Evolutionary conservation across 2,113 vertebrate species (phyloP), one percentile per base, ranked within the genome.

Genomic region (Nasalis larvatus): DNA sequence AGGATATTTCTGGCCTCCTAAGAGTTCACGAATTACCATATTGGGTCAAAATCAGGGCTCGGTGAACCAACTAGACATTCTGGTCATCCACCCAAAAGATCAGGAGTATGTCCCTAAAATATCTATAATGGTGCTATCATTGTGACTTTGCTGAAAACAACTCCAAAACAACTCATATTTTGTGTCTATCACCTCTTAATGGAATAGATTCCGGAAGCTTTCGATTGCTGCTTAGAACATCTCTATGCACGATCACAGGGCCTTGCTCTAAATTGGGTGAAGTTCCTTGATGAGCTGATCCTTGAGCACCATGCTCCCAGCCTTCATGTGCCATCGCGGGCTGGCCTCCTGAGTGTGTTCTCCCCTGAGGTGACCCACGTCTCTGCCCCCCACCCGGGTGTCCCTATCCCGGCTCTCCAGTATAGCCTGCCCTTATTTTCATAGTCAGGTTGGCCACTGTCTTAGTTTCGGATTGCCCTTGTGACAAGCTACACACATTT

Each of bases 21-120:
- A 63, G 76, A 96, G 47, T 58, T 92, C 58, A 68, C 21, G 21
- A 91, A 82, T 95, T 47, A 86, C 94, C 92, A 93, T 86, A 96
- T 8, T 96, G 94, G 90, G 97, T 93, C 95, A 98, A 96, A 96
- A 97, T 18, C 45, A 94, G 52, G 71, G 58, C 82, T 92, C 82
- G 52, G 0, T 82, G 63, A 87, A 81, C 45, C 69, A 94, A 80
- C 27, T 73, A 86, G 82, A 73, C 21, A 54, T 84, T 89, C 54
- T 87, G 81, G 54, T 47, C n/a, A 69, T 18, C 60, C 35, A 89
- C 85, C 27, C 84, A 58, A 66, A 95, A 95, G 76, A 93, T 80
- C 13, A 90, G 23, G 87, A 52, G 66, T 45, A 49, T 12, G 35
- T 45, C 40, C 71, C 81, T 77, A 58, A 84, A 89, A 89, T 92